Evolutionary conservation across 2,113 vertebrate species (phyloP), one percentile per base, ranked within the genome.

Genomic region (Passerina amoena): DNA sequence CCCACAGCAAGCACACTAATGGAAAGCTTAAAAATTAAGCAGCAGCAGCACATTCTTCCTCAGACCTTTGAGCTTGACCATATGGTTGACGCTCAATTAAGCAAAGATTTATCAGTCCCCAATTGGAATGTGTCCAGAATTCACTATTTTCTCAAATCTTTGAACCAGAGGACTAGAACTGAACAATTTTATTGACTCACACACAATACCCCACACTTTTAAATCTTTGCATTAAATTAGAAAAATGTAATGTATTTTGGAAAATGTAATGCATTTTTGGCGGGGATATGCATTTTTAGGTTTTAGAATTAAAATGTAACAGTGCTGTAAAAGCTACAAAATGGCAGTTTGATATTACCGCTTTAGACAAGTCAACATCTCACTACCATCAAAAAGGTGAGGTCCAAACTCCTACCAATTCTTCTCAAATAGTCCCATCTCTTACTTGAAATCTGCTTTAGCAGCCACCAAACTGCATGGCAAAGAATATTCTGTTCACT

Each of bases 41-140:
- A 72, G 54, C 78, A 30, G 84, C 79, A 90, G 79, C 68, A 88
- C 75, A 90, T 92, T 90, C 93, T 88, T 88, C 59, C 82, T 73
- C 65, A 93, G 80, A 92, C 91, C 94, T 96, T 95, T 96, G 82
- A 95, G 86, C 93, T 83, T 82, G 37, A 83, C 87, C 95, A 95
- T 94, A 95, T 92, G 94, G 79, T 14, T 92, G 85, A 82, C 0
- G 4, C 30, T 88, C 93, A 96, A 50, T 91, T 93, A 96, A 93
- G 95, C 57, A 54, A 76, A 91, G 85, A 93, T 59, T 93, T 92
- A 83, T 93, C 71, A 95, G 76, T 56, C 48, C 38, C 64, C 31
- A 50, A 68, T 0, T 90, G 93, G 94, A 95, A 86, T 7, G 9
- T 27, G n/a, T 88, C 92, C 88, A 95, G 70, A n/a, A 44, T 47